Percentiles rank a stretch among this genome's conserved stretches.
Evolutionary conservation across 2,113 vertebrate genomes (phyloP).

Genomic region (Proteles cristata): DNA sequence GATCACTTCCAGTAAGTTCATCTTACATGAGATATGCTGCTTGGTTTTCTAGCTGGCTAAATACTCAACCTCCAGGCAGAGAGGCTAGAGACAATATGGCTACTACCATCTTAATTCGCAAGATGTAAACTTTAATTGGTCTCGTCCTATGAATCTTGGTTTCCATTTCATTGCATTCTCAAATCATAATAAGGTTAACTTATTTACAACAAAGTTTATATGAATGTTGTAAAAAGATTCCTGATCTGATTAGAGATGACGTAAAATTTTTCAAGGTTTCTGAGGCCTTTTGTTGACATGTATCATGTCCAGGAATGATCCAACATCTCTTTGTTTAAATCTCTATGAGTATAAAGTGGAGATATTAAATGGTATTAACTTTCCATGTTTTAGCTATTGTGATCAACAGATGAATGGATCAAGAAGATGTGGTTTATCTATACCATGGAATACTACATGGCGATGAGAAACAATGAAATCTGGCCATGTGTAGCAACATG

Average conservation of each 20-base stretch:
- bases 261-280: not conserved
- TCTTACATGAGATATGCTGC: not conserved
- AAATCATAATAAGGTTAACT: not conserved
- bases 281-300: not conserved
- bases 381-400: too few relatives aligned
- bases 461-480: too few relatives aligned
- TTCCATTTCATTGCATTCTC: not conserved
- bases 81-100: not conserved
- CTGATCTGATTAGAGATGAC: not conserved
- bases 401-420: too few relatives aligned
- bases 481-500: too few relatives aligned
- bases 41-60: not conserved
- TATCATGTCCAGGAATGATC: not conserved
- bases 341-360: not conserved
- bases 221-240: not conserved
- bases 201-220: not conserved
- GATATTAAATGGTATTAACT: not conserved
- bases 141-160: not conserved
- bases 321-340: not conserved
- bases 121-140: not conserved
- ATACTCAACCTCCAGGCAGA: not conserved
- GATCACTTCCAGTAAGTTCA: not conserved
- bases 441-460: too few relatives aligned
- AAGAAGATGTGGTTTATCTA: too few relatives aligned
- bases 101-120: not conserved